phyloP scores from a whole-genome alignment of 2,113 vertebrate genomes.

The Barbus barbus region DNA sequence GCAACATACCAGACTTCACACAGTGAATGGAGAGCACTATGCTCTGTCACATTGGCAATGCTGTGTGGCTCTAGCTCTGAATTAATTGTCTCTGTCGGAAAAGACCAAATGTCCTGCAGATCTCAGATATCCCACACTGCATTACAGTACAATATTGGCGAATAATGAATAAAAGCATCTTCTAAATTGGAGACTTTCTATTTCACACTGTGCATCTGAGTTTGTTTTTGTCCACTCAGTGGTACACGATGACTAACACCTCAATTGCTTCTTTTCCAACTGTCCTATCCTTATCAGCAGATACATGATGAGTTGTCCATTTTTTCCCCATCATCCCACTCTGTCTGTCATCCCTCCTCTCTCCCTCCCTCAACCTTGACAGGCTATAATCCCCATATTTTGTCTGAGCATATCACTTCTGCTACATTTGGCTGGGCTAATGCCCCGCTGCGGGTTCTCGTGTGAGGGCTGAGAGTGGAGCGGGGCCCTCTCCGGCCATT shows the following conservation, averaged over 20 bases:
- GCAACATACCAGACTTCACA: constrained; percentile 4
- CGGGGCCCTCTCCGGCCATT: neutral
- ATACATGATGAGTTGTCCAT: neutral
- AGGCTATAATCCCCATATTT: constrained; percentile 45
- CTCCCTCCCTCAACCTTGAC: constrained; percentile 30
- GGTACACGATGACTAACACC: neutral
- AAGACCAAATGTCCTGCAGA: constrained; percentile 12
- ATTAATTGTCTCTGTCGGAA: constrained; percentile 4
- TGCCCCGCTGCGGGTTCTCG: constrained; percentile 13
- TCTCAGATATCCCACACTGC: neutral
- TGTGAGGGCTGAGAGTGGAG: neutral
- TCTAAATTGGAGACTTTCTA: neutral
- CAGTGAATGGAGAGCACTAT: too few relatives aligned
- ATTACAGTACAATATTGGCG: neutral
- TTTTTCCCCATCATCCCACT: neutral
- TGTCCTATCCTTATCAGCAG: neutral
- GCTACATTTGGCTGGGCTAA: constrained; percentile 45
- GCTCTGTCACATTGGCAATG: constrained; percentile 10
- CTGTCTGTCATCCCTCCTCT: constrained; percentile 19
- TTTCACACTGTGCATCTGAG: neutral
- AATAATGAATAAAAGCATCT: neutral
- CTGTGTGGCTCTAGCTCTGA: neutral
- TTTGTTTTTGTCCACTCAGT: neutral
- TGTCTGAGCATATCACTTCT: constrained; percentile 35
- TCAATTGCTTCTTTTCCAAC: neutral